phyloP scores from a whole-genome alignment of 2,888 invertebrate genomes.

The Melanostoma scalare region DNA sequence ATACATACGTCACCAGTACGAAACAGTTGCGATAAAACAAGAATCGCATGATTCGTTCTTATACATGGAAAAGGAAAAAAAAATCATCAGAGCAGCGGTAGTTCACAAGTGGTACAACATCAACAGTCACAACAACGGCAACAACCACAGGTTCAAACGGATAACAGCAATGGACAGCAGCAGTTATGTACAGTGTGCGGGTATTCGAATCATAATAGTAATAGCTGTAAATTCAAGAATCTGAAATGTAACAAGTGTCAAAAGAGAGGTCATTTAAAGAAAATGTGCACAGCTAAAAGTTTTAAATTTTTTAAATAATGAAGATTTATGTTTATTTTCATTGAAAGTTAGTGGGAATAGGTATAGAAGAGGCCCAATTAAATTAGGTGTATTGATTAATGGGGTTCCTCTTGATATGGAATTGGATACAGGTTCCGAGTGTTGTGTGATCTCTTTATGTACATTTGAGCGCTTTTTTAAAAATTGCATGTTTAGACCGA shows the following conservation, averaged over 20 bases:
- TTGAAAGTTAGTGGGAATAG: slow-evolving; percentile 18
- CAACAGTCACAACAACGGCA: slow-evolving; percentile 28
- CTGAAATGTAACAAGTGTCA: slow-evolving; percentile 63
- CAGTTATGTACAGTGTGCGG: slow-evolving; percentile 51
- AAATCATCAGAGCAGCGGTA: slow-evolving; percentile 10
- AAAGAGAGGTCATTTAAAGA: slow-evolving; percentile 59
- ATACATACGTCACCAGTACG: slow-evolving; percentile 45
- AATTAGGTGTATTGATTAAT: slow-evolving; percentile 34
- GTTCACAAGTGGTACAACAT: slow-evolving; percentile 15
- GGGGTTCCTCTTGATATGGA: slow-evolving; percentile 35
- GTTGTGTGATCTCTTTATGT: slow-evolving; percentile 47
- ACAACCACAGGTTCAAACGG: neutral
- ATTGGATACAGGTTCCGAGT: slow-evolving; percentile 58
- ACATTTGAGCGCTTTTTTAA: slow-evolving; percentile 13
- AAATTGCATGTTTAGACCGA: neutral
- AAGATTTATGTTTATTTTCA: slow-evolving; percentile 39
- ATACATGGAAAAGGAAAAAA: slow-evolving; percentile 11
- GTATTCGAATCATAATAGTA: slow-evolving; percentile 46
- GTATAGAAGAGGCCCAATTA: slow-evolving; percentile 25
- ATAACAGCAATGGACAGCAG: slow-evolving; percentile 29
- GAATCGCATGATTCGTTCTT: slow-evolving; percentile 25
- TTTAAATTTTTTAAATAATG: slow-evolving; percentile 39
- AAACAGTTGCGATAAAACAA: neutral
- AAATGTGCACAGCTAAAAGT: slow-evolving; percentile 53
- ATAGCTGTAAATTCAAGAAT: slow-evolving; percentile 60